phyloP scores from a whole-genome alignment of 2,797 vertebrate genomes.

The Danio jaintianensis region DNA sequence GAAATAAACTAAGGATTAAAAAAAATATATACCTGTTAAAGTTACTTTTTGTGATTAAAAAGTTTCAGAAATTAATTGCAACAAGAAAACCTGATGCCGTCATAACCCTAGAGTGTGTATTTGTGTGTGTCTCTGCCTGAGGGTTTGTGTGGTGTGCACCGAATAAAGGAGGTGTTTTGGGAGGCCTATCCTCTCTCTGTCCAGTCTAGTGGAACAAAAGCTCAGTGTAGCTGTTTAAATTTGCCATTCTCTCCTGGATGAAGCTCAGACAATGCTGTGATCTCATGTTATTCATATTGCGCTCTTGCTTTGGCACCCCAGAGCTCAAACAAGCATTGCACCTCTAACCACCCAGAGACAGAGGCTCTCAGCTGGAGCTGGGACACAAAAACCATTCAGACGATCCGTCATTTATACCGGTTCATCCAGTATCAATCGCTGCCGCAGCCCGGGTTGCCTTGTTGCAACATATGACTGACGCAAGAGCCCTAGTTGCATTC shows the following conservation, averaged over 20 bases:
- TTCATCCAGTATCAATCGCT: constrained; percentile 1
- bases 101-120: background rate
- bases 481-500: background rate
- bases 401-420: background rate
- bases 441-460: background rate
- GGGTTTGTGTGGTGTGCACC: constrained; percentile 9
- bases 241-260: constrained; percentile 60
- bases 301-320: background rate
- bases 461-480: constrained; percentile 10
- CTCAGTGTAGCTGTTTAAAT: constrained; percentile 58
- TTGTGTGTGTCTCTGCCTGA: constrained; percentile 9
- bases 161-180: constrained; percentile 29
- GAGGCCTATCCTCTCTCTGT: constrained; percentile 7
- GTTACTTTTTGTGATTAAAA: too few relatives aligned
- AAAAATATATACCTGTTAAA: too few relatives aligned
- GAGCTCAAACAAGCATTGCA: background rate
- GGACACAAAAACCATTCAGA: background rate
- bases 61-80: too few relatives aligned
- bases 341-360: background rate
- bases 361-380: background rate
- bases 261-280: constrained; percentile 55
- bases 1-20: too few relatives aligned
- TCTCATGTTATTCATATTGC: constrained; percentile 53
- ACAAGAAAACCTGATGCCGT: too few relatives aligned
- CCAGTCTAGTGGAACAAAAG: constrained; percentile 55